Evolutionary conservation across 2,113 vertebrate species (phyloP).

Genomic region (Toxotes jaculatrix): DNA sequence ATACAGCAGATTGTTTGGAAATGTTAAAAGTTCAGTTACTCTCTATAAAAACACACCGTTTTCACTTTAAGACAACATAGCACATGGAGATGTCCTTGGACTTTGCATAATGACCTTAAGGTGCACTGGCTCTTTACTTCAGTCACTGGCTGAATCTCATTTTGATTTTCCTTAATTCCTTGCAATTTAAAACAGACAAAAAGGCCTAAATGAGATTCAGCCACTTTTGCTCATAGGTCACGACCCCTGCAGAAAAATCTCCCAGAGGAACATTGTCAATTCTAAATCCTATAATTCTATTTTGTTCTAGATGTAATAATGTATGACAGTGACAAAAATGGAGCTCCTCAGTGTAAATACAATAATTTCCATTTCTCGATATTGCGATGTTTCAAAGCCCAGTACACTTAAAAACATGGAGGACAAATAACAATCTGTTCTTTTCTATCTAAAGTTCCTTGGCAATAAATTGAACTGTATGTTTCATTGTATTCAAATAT

Average conservation of each 20-base stretch:
- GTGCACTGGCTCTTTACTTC: slow-evolving; percentile 17
- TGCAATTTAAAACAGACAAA: background rate
- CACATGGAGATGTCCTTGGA: slow-evolving; percentile 20
- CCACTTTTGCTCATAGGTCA: background rate
- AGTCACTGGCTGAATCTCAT: background rate
- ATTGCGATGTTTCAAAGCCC: slow-evolving; percentile 20
- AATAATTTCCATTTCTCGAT: slow-evolving; percentile 33
- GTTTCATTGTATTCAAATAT: slow-evolving; percentile 56
- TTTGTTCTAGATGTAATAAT: slow-evolving; percentile 5
- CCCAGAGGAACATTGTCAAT: background rate
- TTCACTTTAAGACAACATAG: background rate
- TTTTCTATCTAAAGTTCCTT: slow-evolving; percentile 38
- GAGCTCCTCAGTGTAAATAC: slow-evolving; percentile 50
- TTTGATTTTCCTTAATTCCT: background rate
- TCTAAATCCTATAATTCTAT: background rate
- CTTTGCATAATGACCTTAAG: slow-evolving; percentile 28
- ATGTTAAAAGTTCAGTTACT: background rate
- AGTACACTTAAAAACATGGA: slow-evolving; percentile 31
- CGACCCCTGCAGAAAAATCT: background rate
- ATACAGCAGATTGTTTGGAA: background rate
- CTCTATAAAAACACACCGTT: background rate
- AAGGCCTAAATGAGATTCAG: background rate
- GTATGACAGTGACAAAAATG: slow-evolving; percentile 3
- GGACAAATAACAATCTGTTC: slow-evolving; percentile 8
- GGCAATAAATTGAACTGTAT: slow-evolving; percentile 36